Evolutionary conservation across 2,113 vertebrate genomes (phyloP).

Genomic region (Plecotus auritus): DNA sequence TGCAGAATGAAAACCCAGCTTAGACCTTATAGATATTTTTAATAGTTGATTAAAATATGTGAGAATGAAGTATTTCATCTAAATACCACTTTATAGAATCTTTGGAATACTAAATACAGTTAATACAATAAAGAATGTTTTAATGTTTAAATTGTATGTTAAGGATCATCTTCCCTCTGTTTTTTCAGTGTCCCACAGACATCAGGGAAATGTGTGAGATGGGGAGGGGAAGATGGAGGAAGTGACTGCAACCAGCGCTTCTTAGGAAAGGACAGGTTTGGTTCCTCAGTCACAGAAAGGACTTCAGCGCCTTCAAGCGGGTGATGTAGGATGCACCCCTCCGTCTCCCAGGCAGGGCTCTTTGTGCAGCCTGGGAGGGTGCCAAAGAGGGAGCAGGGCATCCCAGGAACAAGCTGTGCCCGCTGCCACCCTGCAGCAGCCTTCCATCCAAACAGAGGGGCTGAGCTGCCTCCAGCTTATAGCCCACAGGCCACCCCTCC

Average conservation of each 20-base stretch:
- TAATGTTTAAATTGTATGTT: not conserved
- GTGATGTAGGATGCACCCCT: too few species aligned
- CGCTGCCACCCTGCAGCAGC: not conserved
- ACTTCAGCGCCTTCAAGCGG: not conserved
- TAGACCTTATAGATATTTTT: not conserved
- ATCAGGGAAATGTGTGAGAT: too few species aligned
- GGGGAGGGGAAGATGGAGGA: too few species aligned
- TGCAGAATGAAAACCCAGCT: not conserved
- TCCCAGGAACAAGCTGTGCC: too few species aligned
- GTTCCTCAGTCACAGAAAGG: not conserved
- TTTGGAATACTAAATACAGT: not conserved
- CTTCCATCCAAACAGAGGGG: not conserved
- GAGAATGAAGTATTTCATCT: not conserved
- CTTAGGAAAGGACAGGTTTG: not conserved
- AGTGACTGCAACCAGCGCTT: not conserved
- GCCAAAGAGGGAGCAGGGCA: not conserved
- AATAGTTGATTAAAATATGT: too few species aligned
- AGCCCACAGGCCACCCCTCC: rapidly evolving
- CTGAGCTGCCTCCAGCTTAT: not conserved
- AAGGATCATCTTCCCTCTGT: not conserved
- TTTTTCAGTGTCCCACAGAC: not conserved
- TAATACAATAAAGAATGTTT: not conserved
- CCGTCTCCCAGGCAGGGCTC: rapidly evolving
- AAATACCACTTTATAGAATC: not conserved
- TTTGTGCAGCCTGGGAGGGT: not conserved